These are phyloP conservation scores for Xestobium rufovillosum DNA, from an alignment of 2,888 invertebrate species.

Conservation along the genomic window DNA sequence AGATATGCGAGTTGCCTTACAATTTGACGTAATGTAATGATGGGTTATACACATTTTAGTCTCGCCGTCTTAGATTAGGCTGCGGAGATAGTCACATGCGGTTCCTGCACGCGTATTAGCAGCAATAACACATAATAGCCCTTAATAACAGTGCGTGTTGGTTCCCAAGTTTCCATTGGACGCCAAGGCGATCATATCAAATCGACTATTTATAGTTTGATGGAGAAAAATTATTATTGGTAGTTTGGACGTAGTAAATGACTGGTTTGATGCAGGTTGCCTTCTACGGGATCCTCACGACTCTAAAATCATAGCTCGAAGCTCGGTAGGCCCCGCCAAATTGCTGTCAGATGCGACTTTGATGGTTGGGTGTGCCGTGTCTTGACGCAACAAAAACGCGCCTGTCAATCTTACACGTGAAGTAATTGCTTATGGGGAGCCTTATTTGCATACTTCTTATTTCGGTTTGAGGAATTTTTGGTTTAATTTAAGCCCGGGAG, in stretches of 20 bases:
- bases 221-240: conserved; percentile 45
- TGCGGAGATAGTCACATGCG: conserved; percentile 38
- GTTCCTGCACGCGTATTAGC: conserved; percentile 41
- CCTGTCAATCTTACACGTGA: conserved; percentile 35
- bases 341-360: conserved; percentile 38
- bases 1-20: conserved; percentile 22
- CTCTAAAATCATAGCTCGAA: conserved; percentile 39
- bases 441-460: conserved; percentile 33
- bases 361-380: conserved; percentile 38
- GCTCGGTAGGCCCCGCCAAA: conserved; percentile 28
- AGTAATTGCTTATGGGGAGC: conserved; percentile 35
- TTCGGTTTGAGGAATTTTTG: not conserved
- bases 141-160: conserved; percentile 44
- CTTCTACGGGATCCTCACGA: conserved; percentile 35
- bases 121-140: conserved; percentile 45
- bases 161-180: conserved; percentile 38
- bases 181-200: conserved; percentile 41
- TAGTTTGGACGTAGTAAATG: conserved; percentile 39
- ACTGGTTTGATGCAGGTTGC: conserved; percentile 35
- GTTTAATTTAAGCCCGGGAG: not conserved
- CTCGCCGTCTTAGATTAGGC: conserved; percentile 36
- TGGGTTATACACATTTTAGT: conserved; percentile 33
- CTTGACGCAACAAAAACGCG: conserved; percentile 29
- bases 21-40: conserved; percentile 40
- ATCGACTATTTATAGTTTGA: conserved; percentile 43